Evolutionary conservation across 2,888 invertebrate genomes (phyloP).

Genomic region (Diadegma fenestrale): DNA sequence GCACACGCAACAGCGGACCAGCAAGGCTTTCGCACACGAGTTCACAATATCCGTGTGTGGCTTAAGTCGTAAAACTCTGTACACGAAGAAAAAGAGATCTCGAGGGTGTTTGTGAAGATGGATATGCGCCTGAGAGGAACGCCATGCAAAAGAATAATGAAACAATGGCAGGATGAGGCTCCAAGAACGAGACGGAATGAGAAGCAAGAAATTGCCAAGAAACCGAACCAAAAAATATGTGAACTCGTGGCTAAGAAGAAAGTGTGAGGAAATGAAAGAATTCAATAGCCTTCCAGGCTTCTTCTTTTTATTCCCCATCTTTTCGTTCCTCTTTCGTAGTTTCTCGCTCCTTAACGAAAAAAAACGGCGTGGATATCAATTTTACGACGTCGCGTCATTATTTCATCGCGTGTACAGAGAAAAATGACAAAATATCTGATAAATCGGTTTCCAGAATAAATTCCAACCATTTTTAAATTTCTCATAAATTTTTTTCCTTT

Average conservation of each 20-base stretch:
- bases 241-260: slow-evolving; percentile 10
- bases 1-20: neutral
- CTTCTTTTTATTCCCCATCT: neutral
- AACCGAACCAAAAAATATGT: slow-evolving; percentile 42
- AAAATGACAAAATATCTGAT: neutral
- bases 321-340: slow-evolving; percentile 32
- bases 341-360: slow-evolving; percentile 9
- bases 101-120: neutral
- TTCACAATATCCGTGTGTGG: slow-evolving; percentile 23
- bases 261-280: neutral
- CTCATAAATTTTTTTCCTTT: neutral
- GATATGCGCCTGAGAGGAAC: slow-evolving; percentile 10
- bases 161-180: slow-evolving; percentile 33
- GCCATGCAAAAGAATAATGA: slow-evolving; percentile 35
- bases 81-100: neutral
- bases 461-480: slow-evolving; percentile 40
- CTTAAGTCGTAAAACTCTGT: slow-evolving; percentile 30
- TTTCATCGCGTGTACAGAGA: neutral
- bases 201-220: slow-evolving; percentile 35
- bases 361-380: slow-evolving; percentile 50
- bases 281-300: slow-evolving; percentile 22
- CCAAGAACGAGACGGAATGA: slow-evolving; percentile 1
- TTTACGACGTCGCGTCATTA: slow-evolving; percentile 39
- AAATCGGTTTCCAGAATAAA: slow-evolving; percentile 29
- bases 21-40: neutral